Percentiles rank a stretch among this genome's conserved stretches.
phyloP scores from a whole-genome alignment of 1,140 invertebrate genomes.

The Zelostemma sp. region DNA sequence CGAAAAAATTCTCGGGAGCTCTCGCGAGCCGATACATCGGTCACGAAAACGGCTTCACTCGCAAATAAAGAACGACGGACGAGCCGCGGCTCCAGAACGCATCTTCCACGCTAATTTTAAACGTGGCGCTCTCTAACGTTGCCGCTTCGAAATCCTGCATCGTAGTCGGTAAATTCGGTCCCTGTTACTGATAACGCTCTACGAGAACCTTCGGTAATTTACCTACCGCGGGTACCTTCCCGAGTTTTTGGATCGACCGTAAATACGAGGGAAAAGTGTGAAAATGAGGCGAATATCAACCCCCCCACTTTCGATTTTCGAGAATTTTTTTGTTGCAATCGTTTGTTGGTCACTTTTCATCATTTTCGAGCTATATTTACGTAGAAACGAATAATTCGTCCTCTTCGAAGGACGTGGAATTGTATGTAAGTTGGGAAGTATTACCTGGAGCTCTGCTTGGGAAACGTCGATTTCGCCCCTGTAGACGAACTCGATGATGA shows the following conservation, averaged over 20 bases:
- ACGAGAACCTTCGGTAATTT: no score
- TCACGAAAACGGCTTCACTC: slow-evolving; percentile 31
- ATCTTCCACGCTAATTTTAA: not conserved
- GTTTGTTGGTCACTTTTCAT: no score
- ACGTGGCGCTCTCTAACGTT: not conserved
- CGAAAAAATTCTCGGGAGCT: slow-evolving; percentile 19
- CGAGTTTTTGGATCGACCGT: no score
- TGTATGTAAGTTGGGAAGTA: no score
- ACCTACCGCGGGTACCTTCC: no score
- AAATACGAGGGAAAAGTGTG: no score
- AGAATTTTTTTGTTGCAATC: no score
- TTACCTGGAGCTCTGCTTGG: slow-evolving; percentile 81
- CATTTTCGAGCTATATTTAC: no score
- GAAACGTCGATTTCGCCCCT: slow-evolving; percentile 85
- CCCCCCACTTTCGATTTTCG: no score
- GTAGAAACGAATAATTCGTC: no score
- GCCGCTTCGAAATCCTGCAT: not conserved
- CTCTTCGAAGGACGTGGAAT: no score
- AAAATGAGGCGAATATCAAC: no score
- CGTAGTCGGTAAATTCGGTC: not conserved
- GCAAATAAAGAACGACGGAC: slow-evolving; percentile 32
- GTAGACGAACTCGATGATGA: slow-evolving; percentile 87
- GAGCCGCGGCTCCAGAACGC: slow-evolving; percentile 10
- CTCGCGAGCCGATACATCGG: slow-evolving; percentile 14
- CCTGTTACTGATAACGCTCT: not conserved